Percentiles rank a stretch among this genome's conserved stretches.
phyloP scores from a whole-genome alignment of 2,797 vertebrate species.

The Sylvia borin region DNA sequence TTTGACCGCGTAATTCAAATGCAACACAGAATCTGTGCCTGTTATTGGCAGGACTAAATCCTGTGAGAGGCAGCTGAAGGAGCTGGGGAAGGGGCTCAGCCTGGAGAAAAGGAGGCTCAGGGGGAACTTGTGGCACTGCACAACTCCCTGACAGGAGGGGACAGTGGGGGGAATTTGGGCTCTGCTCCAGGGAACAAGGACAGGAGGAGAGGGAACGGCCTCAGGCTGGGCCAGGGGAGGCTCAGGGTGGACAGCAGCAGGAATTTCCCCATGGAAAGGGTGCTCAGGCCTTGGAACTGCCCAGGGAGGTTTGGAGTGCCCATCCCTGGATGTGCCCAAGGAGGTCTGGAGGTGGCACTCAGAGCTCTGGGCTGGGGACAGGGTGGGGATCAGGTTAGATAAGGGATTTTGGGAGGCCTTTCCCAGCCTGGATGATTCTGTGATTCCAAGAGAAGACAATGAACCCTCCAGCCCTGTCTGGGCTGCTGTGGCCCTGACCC shows the following conservation, averaged over 20 bases:
- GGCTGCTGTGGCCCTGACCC: not conserved
- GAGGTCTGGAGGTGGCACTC: not conserved
- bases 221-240: not conserved
- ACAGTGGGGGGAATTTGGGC: not conserved
- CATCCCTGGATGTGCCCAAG: not conserved
- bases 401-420: rapidly evolving
- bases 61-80: not conserved
- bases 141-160: not conserved
- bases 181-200: not conserved
- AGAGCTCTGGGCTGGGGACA: not conserved
- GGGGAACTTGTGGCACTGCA: not conserved
- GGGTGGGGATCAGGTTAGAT: rapidly evolving
- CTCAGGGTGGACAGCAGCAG: rapidly evolving
- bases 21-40: not conserved
- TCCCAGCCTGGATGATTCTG: not conserved
- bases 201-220: not conserved
- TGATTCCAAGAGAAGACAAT: not conserved
- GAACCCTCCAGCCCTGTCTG: not conserved
- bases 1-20: not conserved
- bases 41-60: not conserved
- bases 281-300: rapidly evolving
- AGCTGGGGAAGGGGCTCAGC: not conserved
- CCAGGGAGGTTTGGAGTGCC: not conserved
- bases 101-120: not conserved
- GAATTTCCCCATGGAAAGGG: not conserved